Evolutionary conservation across 2,113 vertebrate species (phyloP).

Genomic region (Phrynosoma platyrhinos): DNA sequence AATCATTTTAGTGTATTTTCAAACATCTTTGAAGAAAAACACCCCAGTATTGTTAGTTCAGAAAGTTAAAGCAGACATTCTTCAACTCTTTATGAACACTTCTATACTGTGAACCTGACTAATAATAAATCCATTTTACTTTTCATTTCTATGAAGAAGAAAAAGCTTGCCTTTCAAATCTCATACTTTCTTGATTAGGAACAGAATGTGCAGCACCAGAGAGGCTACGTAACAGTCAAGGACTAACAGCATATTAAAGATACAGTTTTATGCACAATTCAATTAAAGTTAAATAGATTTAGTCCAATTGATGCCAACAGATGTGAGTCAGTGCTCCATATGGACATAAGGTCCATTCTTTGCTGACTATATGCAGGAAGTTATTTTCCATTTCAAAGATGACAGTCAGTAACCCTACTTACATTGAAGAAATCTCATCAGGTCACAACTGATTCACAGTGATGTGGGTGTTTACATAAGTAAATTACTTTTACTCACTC

Average conservation of each 20-base stretch:
- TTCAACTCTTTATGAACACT: background rate
- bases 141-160: background rate
- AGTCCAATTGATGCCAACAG: constrained; percentile 10
- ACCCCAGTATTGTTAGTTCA: background rate
- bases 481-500: background rate
- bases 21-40: background rate
- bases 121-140: constrained; percentile 20
- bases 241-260: constrained; percentile 16
- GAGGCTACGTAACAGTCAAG: constrained; percentile 1
- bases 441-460: background rate
- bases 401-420: background rate
- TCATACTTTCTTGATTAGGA: background rate
- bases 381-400: background rate
- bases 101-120: background rate
- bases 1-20: background rate
- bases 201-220: background rate
- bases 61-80: background rate
- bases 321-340: background rate
- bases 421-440: background rate
- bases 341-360: background rate
- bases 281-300: constrained; percentile 27
- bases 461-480: background rate
- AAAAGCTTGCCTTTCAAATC: background rate
- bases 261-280: constrained; percentile 21
- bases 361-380: background rate